Evolutionary conservation across 2,797 vertebrate genomes (phyloP).

Genomic region (Coranthus polyacanthus): DNA sequence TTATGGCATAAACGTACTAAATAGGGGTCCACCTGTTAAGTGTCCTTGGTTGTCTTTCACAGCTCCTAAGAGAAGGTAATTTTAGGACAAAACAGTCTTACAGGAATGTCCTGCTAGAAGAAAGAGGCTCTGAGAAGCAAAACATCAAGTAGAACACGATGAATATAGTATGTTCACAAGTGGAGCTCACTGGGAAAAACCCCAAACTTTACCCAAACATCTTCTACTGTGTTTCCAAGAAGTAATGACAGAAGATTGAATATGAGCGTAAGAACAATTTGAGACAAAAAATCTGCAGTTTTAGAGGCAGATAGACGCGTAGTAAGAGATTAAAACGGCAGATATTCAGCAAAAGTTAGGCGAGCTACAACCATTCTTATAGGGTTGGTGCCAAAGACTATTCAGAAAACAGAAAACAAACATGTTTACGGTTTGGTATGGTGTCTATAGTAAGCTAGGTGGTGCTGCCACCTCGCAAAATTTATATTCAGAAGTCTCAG

Average conservation of each 20-base stretch:
- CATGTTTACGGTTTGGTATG: conserved; percentile 14
- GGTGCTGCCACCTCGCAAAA: background rate
- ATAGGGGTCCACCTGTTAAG: background rate
- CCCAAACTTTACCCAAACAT: conserved; percentile 7
- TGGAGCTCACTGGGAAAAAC: background rate
- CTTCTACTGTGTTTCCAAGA: background rate
- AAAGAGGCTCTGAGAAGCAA: conserved; percentile 22
- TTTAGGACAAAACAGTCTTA: conserved; percentile 20
- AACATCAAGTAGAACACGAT: conserved; percentile 10
- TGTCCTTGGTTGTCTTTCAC: conserved; percentile 25
- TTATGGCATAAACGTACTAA: conserved; percentile 52
- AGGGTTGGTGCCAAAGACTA: conserved; percentile 11
- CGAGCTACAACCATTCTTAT: background rate
- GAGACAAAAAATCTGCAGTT: background rate
- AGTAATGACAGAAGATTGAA: background rate
- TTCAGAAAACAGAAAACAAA: conserved; percentile 12
- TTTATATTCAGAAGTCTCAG: background rate
- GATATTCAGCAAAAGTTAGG: conserved; percentile 10
- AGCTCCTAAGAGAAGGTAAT: background rate
- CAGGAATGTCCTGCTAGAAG: conserved; percentile 11
- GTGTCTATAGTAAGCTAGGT: background rate
- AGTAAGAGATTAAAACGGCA: conserved; percentile 15
- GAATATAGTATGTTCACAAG: background rate
- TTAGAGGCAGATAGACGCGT: conserved; percentile 13
- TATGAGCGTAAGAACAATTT: conserved; percentile 7